Percentiles rank a stretch among this genome's conserved stretches.
These are phyloP conservation scores for Chromoteleia sp. DNA, from an alignment of 2,888 invertebrate genomes.

Conservation along the genomic window DNA sequence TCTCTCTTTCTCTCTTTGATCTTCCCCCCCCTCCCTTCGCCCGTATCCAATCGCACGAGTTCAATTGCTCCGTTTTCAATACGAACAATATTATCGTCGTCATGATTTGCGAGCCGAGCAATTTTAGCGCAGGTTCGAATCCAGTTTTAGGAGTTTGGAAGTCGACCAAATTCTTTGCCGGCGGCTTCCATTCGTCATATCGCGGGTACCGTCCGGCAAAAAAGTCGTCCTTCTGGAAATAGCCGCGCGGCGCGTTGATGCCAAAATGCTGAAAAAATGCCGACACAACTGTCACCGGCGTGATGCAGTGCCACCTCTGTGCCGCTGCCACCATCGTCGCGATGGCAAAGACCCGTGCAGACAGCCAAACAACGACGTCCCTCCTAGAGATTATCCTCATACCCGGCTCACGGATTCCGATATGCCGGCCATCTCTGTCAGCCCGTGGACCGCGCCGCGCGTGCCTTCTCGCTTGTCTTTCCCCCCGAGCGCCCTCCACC, in stretches of 20 bases:
- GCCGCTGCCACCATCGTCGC: conserved; percentile 67
- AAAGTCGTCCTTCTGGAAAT: conserved; percentile 51
- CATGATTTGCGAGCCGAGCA: conserved; percentile 29
- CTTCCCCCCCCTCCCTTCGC: conserved; percentile 56
- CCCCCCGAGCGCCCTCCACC: conserved; percentile 43
- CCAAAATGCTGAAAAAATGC: conserved; percentile 48
- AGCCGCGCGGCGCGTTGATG: conserved; percentile 23
- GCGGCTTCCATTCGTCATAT: conserved; percentile 40
- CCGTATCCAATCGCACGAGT: conserved; percentile 37
- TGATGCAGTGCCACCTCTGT: conserved; percentile 34
- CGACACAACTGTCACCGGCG: conserved; percentile 55
- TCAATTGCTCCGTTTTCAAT: conserved; percentile 48
- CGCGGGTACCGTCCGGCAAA: conserved; percentile 40
- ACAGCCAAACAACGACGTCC: conserved; percentile 77
- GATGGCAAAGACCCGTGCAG: conserved; percentile 75
- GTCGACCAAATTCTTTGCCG: conserved; percentile 49
- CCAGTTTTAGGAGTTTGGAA: conserved; percentile 45
- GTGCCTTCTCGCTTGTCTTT: conserved; percentile 59
- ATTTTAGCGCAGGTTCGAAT: conserved; percentile 33
- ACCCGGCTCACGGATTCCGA: conserved; percentile 76
- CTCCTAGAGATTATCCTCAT: conserved; percentile 73
- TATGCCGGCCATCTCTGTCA: conserved; percentile 82
- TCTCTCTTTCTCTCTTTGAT: conserved; percentile 46
- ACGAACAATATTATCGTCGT: conserved; percentile 21
- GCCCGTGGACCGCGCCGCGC: neutral